Evolutionary conservation across 2,888 invertebrate species (phyloP).

Genomic region (Bruchidius siliquastri): DNA sequence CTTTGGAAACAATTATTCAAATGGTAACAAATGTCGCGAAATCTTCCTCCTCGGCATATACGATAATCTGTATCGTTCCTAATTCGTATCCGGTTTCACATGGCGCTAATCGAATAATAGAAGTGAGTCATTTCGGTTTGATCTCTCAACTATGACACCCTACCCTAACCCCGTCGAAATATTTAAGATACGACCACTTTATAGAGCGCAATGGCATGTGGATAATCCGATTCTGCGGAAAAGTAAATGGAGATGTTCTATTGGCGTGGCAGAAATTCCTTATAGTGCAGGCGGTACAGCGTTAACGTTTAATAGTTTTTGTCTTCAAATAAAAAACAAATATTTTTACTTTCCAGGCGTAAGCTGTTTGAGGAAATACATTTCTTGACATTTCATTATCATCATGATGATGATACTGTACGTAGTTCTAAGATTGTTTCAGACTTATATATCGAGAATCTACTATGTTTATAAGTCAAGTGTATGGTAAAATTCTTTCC

Average conservation of each 20-base stretch:
- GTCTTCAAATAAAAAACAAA: too few species aligned
- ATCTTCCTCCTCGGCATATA: slow-evolving; percentile 3
- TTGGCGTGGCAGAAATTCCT: slow-evolving; percentile 1
- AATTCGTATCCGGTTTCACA: slow-evolving; percentile 17
- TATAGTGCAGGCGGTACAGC: not conserved
- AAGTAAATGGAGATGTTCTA: not conserved
- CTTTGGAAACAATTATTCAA: not conserved
- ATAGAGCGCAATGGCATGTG: slow-evolving; percentile 18
- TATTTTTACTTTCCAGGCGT: too few species aligned
- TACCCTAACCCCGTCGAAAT: slow-evolving; percentile 10
- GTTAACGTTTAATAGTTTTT: too few species aligned
- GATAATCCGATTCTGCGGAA: slow-evolving; percentile 13
- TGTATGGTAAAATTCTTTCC: too few species aligned
- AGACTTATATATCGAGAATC: too few species aligned
- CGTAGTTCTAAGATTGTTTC: too few species aligned
- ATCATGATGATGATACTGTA: too few species aligned
- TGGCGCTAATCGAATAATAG: slow-evolving; percentile 21
- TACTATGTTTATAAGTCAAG: too few species aligned
- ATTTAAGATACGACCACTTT: slow-evolving; percentile 11
- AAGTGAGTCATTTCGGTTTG: slow-evolving; percentile 19
- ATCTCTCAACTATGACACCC: slow-evolving; percentile 25
- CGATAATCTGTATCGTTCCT: slow-evolving; percentile 8
- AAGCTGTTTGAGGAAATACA: too few species aligned
- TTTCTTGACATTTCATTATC: too few species aligned
- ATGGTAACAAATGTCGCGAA: slow-evolving; percentile 4